These are phyloP conservation scores for Zaprionus nigranus DNA, from an alignment of 1,140 invertebrate species.

Conservation along the genomic window DNA sequence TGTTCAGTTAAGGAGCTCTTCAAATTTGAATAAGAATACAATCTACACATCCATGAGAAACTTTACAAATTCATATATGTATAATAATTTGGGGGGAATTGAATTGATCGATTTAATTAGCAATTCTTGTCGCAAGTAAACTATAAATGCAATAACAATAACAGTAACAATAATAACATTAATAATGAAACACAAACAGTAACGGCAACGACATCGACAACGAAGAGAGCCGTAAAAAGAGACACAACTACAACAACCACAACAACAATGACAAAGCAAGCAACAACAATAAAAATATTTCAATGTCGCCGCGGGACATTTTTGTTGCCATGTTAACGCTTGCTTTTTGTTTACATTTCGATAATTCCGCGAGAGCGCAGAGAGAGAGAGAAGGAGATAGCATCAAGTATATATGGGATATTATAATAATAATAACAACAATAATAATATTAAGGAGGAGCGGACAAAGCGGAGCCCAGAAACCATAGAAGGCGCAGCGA, in stretches of 20 bases:
- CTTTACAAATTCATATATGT: background rate
- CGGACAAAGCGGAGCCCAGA: background rate
- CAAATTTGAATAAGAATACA: background rate
- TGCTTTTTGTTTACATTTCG: constrained; percentile 78
- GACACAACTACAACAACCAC: constrained; percentile 44
- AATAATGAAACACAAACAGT: constrained; percentile 7
- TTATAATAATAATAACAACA: constrained; percentile 6
- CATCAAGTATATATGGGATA: background rate
- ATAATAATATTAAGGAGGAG: background rate
- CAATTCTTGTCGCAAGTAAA: constrained; percentile 28
- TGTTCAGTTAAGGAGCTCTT: background rate
- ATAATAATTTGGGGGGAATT: background rate
- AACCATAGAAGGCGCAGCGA: constrained; percentile 12
- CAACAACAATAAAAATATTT: constrained; percentile 83
- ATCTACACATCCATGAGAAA: background rate
- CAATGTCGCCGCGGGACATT: constrained; percentile 81
- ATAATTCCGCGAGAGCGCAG: constrained; percentile 45
- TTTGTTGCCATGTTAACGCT: constrained; percentile 84
- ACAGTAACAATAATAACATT: constrained; percentile 24
- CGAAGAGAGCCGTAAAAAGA: constrained; percentile 77
- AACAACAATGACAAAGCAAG: constrained; percentile 8
- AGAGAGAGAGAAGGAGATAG: background rate
- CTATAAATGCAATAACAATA: constrained; percentile 20
- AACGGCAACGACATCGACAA: constrained; percentile 21
- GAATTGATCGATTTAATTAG: constrained; percentile 32